Conservation (phyloP, 2,888 invertebrate species). For the Cerastis rubricosa region DNA sequence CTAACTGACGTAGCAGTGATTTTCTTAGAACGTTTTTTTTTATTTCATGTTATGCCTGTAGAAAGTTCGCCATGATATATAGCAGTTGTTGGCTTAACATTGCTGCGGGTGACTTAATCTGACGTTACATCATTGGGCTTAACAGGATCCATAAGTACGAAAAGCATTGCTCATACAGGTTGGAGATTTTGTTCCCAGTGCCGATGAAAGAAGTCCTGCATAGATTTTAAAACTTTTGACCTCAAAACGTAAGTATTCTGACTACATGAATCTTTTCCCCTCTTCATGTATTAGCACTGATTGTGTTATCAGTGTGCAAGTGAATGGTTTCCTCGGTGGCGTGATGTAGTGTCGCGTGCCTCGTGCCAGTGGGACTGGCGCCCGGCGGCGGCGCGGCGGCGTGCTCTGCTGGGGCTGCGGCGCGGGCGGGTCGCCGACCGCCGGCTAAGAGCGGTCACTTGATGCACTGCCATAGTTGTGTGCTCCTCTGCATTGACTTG, state of each 20-base stretch:
- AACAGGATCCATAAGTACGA: not conserved
- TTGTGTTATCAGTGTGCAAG: conserved; percentile 43
- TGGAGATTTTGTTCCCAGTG: not conserved
- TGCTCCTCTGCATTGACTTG: conserved; percentile 25
- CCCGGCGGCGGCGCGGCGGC: conserved; percentile 37
- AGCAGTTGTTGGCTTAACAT: not conserved
- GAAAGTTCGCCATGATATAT: not conserved
- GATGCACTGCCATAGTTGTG: conserved; percentile 27
- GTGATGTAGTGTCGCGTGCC: conserved; percentile 33
- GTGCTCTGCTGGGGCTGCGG: not conserved
- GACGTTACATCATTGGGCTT: not conserved
- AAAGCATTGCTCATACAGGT: not conserved
- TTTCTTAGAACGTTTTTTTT: conserved; percentile 26
- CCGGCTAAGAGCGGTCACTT: conserved; percentile 11
- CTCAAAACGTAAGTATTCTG: conserved; percentile 3
- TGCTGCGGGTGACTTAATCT: not conserved
- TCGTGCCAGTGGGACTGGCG: conserved; percentile 36
- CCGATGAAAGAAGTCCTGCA: not conserved
- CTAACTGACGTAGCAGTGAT: conserved; percentile 20
- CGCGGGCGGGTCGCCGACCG: conserved; percentile 37
- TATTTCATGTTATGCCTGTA: not conserved
- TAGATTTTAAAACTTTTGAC: not conserved
- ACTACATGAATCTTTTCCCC: conserved; percentile 1
- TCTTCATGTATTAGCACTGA: conserved; percentile 19
- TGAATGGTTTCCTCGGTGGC: conserved; percentile 32